Evolutionary conservation across 2,888 invertebrate genomes (phyloP).

Genomic region (Agelastica alni): DNA sequence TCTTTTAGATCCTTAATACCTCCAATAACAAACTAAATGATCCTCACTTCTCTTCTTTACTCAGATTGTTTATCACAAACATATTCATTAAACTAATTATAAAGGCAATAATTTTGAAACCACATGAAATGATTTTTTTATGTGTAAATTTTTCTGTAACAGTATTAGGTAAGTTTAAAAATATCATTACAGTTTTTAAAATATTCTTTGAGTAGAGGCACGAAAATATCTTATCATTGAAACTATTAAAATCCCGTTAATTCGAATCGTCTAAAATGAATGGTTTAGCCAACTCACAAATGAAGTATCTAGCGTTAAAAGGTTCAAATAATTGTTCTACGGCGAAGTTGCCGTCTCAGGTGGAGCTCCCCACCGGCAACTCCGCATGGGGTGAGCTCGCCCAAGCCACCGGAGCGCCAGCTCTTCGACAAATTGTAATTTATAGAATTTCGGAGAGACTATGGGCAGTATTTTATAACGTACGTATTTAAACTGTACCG

Average conservation of each 20-base stretch:
- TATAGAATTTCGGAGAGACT: conserved; percentile 43
- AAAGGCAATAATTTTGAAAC: no score
- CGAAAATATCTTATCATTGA: conserved; percentile 11
- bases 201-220: neutral
- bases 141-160: no score
- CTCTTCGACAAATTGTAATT: conserved; percentile 58
- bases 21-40: no score
- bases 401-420: conserved; percentile 50
- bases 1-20: no score
- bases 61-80: no score
- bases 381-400: conserved; percentile 49
- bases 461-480: conserved; percentile 14
- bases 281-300: conserved; percentile 47
- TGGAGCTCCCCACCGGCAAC: conserved; percentile 50
- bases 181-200: no score
- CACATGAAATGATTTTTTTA: no score
- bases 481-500: conserved; percentile 19
- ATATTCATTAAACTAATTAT: no score
- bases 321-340: conserved; percentile 42
- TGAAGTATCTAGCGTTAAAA: conserved; percentile 50
- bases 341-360: conserved; percentile 38
- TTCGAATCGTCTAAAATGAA: conserved; percentile 48
- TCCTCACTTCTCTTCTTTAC: no score
- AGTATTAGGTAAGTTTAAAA: no score
- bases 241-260: conserved; percentile 35